Evolutionary conservation across 2,888 invertebrate genomes (phyloP).

Genomic region (Catocala sponsa): DNA sequence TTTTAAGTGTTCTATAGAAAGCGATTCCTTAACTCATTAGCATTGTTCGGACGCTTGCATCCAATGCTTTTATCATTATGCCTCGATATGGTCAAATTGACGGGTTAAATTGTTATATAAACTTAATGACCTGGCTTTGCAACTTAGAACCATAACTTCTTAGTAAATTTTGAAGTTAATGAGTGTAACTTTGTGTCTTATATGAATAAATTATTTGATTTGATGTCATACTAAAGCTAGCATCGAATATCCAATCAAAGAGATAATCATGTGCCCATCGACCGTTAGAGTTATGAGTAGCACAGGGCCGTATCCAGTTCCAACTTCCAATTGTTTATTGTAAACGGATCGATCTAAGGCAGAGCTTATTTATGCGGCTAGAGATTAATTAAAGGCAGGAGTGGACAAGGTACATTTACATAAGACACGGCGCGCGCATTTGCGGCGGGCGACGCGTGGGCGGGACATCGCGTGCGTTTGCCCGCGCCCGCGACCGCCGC

Average conservation of each 20-base stretch:
- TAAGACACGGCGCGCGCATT: conserved; percentile 87
- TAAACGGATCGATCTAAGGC: conserved; percentile 72
- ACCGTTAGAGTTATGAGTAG: not conserved
- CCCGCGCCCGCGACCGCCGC: conserved; percentile 25
- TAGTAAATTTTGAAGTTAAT: no score
- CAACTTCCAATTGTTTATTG: conserved; percentile 68
- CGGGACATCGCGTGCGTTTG: conserved; percentile 65
- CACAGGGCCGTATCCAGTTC: conserved; percentile 20
- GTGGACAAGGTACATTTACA: conserved; percentile 85
- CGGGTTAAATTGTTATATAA: no score
- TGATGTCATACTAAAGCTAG: no score
- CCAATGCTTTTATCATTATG: no score
- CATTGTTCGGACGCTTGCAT: no score
- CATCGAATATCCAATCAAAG: not conserved
- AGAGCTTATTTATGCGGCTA: conserved; percentile 82
- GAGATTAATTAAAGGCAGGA: conserved; percentile 84
- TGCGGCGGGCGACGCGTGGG: conserved; percentile 75
- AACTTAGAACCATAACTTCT: no score
- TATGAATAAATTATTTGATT: no score
- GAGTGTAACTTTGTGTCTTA: no score
- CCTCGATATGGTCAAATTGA: no score
- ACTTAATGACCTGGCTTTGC: no score
- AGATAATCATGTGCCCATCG: not conserved
- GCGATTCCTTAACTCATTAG: no score
- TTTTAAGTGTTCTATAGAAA: no score